phyloP scores from a whole-genome alignment of 2,797 vertebrate genomes.

The Macropus fuliginosus region DNA sequence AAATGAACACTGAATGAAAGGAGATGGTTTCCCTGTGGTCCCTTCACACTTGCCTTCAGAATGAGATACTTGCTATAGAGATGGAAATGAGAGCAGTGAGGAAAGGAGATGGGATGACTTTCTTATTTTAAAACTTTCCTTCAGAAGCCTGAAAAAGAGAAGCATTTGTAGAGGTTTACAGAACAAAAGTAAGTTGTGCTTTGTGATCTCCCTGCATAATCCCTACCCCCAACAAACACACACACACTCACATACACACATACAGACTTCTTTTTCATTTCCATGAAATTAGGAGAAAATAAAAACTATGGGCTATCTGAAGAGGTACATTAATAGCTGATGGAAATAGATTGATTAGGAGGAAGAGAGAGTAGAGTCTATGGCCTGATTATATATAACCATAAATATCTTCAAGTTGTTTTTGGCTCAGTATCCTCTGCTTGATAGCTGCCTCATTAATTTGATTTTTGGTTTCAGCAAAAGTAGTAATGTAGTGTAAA shows the following conservation, averaged over 20 bases:
- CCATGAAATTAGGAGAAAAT: not conserved
- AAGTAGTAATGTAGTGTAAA: not conserved
- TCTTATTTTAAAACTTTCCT: not conserved
- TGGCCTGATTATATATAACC: not conserved
- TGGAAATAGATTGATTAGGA: too few relatives aligned
- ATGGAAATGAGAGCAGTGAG: not conserved
- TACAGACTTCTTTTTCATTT: not conserved
- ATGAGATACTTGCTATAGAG: not conserved
- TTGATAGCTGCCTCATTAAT: not conserved
- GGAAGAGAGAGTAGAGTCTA: not conserved
- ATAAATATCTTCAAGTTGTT: not conserved
- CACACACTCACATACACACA: too few relatives aligned
- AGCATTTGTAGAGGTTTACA: not conserved
- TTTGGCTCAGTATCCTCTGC: not conserved
- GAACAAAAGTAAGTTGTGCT: not conserved
- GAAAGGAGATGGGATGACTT: not conserved
- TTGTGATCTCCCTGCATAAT: not conserved
- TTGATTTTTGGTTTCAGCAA: not conserved
- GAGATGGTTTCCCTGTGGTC: not conserved
- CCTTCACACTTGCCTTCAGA: not conserved
- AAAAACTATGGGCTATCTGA: too few relatives aligned
- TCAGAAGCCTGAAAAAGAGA: not conserved
- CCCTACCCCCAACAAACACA: too few relatives aligned
- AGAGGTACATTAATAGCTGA: too few relatives aligned
- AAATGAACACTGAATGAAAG: not conserved